phyloP scores from a whole-genome alignment of 2,888 invertebrate species.

The Drosophila barbarae region DNA sequence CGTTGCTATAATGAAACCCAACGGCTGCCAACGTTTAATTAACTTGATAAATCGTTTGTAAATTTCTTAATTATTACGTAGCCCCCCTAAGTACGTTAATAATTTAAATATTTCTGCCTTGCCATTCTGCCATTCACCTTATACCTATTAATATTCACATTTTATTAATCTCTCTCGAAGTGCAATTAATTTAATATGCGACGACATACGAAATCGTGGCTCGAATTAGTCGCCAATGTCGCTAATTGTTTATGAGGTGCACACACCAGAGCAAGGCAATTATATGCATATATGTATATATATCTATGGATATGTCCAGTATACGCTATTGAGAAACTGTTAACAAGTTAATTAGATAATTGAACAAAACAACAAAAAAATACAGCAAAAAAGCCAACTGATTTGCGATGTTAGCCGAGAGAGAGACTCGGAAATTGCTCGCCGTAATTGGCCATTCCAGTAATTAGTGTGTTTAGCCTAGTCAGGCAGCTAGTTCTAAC shows the following conservation, averaged over 20 bases:
- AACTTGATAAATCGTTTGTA: constrained; percentile 74
- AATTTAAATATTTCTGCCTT: constrained; percentile 37
- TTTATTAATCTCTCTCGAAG: constrained; percentile 53
- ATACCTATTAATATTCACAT: constrained; percentile 49
- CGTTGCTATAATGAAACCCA: constrained; percentile 34
- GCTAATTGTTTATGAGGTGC: constrained; percentile 67
- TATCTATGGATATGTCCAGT: constrained; percentile 28
- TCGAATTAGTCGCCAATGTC: constrained; percentile 53
- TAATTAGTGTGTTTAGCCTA: constrained; percentile 35
- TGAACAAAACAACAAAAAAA: constrained; percentile 30
- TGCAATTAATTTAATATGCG: constrained; percentile 60
- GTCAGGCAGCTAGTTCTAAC: constrained; percentile 31
- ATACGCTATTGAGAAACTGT: constrained; percentile 66
- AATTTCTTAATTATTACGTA: constrained; percentile 75
- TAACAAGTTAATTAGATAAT: constrained; percentile 71
- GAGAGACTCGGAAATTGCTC: constrained; percentile 20
- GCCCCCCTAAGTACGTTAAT: constrained; percentile 35
- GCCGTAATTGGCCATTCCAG: constrained; percentile 19
- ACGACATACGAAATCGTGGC: constrained; percentile 34
- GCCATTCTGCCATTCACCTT: constrained; percentile 75
- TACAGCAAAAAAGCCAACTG: constrained; percentile 17
- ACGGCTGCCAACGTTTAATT: constrained; percentile 65
- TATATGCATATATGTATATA: constrained; percentile 35
- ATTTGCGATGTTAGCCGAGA: constrained; percentile 15
- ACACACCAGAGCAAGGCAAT: constrained; percentile 63